Base-by-base conservation (phyloP, 2,888 invertebrate genomes). In the Tenthredo notha region DNA sequence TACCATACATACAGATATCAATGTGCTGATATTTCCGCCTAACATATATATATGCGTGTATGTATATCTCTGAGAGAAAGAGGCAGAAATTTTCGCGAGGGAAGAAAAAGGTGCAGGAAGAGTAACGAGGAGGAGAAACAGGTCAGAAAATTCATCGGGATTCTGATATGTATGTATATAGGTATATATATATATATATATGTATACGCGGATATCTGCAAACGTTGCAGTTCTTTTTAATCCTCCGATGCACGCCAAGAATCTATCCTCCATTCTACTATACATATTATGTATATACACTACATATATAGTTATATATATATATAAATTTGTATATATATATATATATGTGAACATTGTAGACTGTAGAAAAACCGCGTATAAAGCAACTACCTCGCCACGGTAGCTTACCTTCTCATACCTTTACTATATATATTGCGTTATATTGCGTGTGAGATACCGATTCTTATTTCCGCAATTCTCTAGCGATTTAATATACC, bases 121-220 rank as follows among this genome's bases (percentile, higher is more conserved):
- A 21, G 58, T 2, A 33, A 33, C 80, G 33, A 77, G 61, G 87
- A 86, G 86, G 87, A 87, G 87, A 92, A 91, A 89, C 91, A 91
- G 91, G 92, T 92, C 92, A 92, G 92, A 91, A 80, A 92, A 91
- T 91, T 91, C 91, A 92, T 91, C 90, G 90, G 91, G 89, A 88
- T 89, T 21, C 61, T 61, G 61, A n/a, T 12, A 15, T 12, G 25
- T 7, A 54, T n/a, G 1, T 54, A 54, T 54, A 7, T 1, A 50
- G 0, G 2, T 50, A 50, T 50, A 50, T 15, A 50, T 15, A 47
- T 15, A 47, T 47, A 10, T 47, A 47, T 15, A 1, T 50, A 18
- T 50, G 18, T n/a, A n/a, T n/a, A n/a, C n/a, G 88, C 91, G 92
- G 37, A 70, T 70, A 29, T 33, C 33, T 67, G 67, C 67, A 15